Conservation (phyloP, 2,888 invertebrate genomes). For the Athetis lepigone region DNA sequence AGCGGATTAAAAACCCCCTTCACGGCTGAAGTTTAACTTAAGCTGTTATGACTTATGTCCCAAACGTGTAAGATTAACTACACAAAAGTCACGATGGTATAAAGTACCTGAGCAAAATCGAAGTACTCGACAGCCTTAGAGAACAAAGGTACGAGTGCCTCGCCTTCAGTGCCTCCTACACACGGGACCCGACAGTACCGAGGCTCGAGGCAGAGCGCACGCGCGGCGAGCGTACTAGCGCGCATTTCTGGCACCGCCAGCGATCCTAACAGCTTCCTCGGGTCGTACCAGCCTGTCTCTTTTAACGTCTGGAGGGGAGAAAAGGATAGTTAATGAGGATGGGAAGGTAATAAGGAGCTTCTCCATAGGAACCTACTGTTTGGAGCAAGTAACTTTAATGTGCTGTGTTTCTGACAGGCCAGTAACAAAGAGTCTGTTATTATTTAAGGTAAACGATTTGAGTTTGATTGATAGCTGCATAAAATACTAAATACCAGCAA, state of each 20-base stretch:
- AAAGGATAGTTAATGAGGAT: too few relatives aligned
- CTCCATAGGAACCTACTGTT: not conserved
- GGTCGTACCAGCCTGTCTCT: constrained; percentile 85
- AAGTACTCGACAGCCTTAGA: constrained; percentile 85
- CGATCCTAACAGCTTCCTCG: constrained; percentile 82
- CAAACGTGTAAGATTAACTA: too few relatives aligned
- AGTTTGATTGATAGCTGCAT: too few relatives aligned
- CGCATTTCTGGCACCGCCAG: constrained; percentile 86
- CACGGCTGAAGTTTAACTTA: too few relatives aligned
- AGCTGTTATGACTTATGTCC: too few relatives aligned
- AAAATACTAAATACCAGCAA: too few relatives aligned
- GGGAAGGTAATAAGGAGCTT: not conserved
- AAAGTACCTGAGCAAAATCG: constrained; percentile 81
- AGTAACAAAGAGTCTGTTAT: too few relatives aligned
- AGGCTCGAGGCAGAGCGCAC: constrained; percentile 82
- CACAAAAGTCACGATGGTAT: not conserved
- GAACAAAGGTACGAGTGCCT: constrained; percentile 83
- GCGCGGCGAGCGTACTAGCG: constrained; percentile 84
- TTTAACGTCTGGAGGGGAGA: constrained; percentile 77
- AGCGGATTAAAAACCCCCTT: too few relatives aligned
- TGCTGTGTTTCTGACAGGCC: not conserved
- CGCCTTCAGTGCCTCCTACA: constrained; percentile 85
- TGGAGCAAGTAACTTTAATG: not conserved
- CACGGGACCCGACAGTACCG: constrained; percentile 84
- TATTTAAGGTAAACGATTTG: too few relatives aligned